A percentile compares a stretch with the other conserved stretches of the same genome.
These are phyloP conservation scores for Lasioglossum zephyrum DNA, from an alignment of 2,888 invertebrate genomes.

Conservation along the genomic window DNA sequence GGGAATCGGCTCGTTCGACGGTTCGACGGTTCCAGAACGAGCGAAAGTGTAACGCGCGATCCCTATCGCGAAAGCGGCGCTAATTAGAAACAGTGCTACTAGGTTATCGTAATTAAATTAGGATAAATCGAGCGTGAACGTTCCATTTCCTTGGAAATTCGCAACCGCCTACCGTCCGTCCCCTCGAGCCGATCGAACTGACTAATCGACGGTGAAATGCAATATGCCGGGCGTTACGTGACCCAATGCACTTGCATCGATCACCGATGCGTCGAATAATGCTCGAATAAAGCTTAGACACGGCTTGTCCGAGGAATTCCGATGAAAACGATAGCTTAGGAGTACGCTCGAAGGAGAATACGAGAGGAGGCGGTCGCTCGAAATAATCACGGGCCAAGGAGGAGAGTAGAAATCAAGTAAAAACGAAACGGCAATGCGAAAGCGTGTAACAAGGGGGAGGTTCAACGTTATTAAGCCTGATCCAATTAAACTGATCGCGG, in stretches of 20 bases:
- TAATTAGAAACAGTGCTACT: constrained; percentile 50
- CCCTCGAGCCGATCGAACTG: background rate
- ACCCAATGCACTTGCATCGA: background rate
- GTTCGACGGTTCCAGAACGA: constrained; percentile 39
- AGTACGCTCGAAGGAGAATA: background rate
- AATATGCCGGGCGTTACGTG: background rate
- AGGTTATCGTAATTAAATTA: constrained; percentile 45
- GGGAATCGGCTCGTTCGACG: background rate
- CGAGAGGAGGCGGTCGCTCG: background rate
- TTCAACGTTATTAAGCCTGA: background rate
- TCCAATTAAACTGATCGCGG: background rate
- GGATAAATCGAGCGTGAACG: constrained; percentile 10
- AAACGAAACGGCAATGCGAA: background rate
- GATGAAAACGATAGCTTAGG: background rate
- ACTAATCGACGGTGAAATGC: background rate
- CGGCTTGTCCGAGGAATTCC: background rate
- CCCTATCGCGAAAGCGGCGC: constrained; percentile 53
- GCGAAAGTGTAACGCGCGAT: constrained; percentile 52
- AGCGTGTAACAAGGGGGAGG: background rate
- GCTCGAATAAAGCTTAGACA: background rate
- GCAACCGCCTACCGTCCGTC: background rate
- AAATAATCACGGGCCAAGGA: background rate
- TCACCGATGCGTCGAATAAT: background rate
- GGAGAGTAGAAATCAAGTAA: background rate
- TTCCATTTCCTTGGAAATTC: constrained; percentile 16